phyloP scores from a whole-genome alignment of 2,888 invertebrate species.

The Rhopalosiphum nymphaeae region DNA sequence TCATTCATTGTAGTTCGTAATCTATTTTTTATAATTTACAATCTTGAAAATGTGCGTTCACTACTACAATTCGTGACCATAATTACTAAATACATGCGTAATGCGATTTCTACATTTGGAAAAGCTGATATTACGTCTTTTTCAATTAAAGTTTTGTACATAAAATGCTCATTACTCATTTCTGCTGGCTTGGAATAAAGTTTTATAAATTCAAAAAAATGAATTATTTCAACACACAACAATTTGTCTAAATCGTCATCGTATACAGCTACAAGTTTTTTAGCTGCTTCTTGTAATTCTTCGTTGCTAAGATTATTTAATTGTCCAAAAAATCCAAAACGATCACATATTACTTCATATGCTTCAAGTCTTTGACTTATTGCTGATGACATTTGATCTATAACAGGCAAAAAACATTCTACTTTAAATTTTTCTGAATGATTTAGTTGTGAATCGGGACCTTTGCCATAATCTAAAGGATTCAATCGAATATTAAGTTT shows the following conservation, averaged over 20 bases:
- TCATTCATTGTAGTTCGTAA: slow-evolving; percentile 32
- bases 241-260: not conserved
- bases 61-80: not conserved
- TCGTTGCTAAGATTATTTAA: slow-evolving; percentile 12
- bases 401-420: too few species aligned
- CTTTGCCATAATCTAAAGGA: slow-evolving; percentile 1
- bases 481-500: slow-evolving; percentile 36
- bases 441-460: not conserved
- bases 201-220: slow-evolving; percentile 21
- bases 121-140: slow-evolving; percentile 22
- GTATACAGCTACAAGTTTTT: slow-evolving; percentile 22
- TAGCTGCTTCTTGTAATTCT: slow-evolving; percentile 18
- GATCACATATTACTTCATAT: slow-evolving; percentile 18
- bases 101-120: slow-evolving; percentile 19
- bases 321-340: slow-evolving; percentile 24
- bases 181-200: not conserved
- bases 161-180: slow-evolving; percentile 26
- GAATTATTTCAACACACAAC: slow-evolving; percentile 17
- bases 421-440: too few species aligned
- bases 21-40: slow-evolving; percentile 27
- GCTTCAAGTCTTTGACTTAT: slow-evolving; percentile 32
- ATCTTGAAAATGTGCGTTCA: slow-evolving; percentile 9
- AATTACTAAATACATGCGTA: slow-evolving; percentile 10
- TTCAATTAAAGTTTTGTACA: slow-evolving; percentile 30
- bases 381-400: slow-evolving; percentile 28